Evolutionary conservation across 2,888 invertebrate genomes (phyloP).

Genomic region (Synergus itoensis): DNA sequence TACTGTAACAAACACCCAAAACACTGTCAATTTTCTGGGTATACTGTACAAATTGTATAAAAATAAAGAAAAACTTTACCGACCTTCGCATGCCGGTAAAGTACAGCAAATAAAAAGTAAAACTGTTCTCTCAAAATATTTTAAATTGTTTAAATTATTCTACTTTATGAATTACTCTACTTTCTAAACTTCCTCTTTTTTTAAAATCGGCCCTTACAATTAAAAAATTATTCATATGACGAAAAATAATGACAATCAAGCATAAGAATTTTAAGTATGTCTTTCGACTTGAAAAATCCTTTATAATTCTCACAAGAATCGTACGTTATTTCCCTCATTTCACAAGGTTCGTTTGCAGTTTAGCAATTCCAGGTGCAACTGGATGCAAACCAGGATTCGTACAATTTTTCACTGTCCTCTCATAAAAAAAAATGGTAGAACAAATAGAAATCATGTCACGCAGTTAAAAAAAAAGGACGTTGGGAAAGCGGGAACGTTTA

Average conservation of each 20-base stretch:
- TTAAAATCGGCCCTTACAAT: not conserved
- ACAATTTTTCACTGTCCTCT: conserved; percentile 26
- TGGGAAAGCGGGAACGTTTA: conserved; percentile 40
- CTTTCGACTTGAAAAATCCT: not conserved
- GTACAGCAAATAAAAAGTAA: conserved; percentile 41
- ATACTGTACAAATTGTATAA: conserved; percentile 57
- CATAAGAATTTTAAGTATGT: not conserved
- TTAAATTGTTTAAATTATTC: conserved; percentile 12
- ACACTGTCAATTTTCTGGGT: conserved; percentile 68
- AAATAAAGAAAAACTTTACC: conserved; percentile 49
- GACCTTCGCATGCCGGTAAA: conserved; percentile 57
- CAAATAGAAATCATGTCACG: conserved; percentile 32
- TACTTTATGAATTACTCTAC: not conserved
- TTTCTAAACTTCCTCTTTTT: not conserved
- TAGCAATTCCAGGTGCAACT: not conserved
- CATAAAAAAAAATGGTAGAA: conserved; percentile 14
- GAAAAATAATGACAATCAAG: not conserved
- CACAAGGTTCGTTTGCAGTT: conserved; percentile 14
- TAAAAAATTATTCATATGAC: not conserved
- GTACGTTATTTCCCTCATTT: conserved; percentile 18
- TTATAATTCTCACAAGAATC: not conserved
- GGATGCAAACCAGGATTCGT: conserved; percentile 3
- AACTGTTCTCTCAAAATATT: conserved; percentile 28
- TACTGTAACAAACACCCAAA: conserved; percentile 86
- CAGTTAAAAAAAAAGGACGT: conserved; percentile 27